phyloP scores from a whole-genome alignment of 2,113 vertebrate genomes.

The Synchiropus splendidus region DNA sequence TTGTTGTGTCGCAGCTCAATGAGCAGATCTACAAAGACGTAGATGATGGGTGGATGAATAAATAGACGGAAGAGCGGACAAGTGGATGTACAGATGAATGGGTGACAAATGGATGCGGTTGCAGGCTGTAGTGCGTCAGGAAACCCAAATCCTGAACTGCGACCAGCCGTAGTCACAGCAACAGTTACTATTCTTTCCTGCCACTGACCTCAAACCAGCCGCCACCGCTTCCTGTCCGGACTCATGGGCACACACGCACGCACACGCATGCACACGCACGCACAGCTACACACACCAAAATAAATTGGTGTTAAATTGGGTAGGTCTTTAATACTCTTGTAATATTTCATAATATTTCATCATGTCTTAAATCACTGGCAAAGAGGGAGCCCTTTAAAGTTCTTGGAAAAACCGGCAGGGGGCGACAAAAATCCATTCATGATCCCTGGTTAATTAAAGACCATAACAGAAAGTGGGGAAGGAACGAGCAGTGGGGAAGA shows the following conservation, averaged over 20 bases:
- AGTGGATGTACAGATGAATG: constrained; percentile 15
- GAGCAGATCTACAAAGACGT: constrained; percentile 9
- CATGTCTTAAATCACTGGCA: no score
- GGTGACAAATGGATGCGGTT: constrained; percentile 47
- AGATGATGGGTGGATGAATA: neutral
- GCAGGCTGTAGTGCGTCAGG: constrained; percentile 46
- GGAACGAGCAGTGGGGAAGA: no score
- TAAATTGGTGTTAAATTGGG: constrained; percentile 30
- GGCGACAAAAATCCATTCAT: no score
- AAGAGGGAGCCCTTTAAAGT: no score
- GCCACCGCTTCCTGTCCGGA: constrained; percentile 64
- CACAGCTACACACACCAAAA: constrained; percentile 22
- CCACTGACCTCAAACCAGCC: constrained; percentile 64
- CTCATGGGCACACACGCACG: constrained; percentile 16
- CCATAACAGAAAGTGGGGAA: no score
- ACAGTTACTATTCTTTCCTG: constrained; percentile 69
- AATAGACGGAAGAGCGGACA: neutral
- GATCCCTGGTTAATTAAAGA: no score
- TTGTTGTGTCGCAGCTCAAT: constrained; percentile 31
- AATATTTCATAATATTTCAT: constrained; percentile 4
- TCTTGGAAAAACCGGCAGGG: no score
- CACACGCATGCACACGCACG: constrained; percentile 4
- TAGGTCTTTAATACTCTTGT: constrained; percentile 28
- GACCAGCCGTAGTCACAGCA: constrained; percentile 59
- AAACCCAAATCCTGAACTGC: constrained; percentile 59